Evolutionary conservation across 2,797 vertebrate species (phyloP).

Genomic region (Molothrus aeneus): DNA sequence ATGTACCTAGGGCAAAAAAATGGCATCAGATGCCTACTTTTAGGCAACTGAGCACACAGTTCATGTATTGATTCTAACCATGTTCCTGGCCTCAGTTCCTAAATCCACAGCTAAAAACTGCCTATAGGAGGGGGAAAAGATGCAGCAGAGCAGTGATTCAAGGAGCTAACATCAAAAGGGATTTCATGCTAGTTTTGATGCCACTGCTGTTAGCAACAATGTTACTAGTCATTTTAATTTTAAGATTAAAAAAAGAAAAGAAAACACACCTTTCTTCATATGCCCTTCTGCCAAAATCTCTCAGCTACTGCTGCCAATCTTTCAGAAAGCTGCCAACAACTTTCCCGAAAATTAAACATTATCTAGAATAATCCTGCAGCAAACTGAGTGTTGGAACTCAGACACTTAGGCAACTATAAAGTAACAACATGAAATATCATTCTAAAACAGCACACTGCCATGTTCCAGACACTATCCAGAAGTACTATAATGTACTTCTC

Average conservation of each 20-base stretch:
- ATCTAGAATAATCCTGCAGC: background rate
- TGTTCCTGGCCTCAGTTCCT: background rate
- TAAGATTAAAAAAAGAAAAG: background rate
- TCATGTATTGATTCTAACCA: background rate
- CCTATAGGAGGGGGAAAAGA: background rate
- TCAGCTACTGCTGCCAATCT: background rate
- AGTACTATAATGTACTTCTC: background rate
- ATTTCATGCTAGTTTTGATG: background rate
- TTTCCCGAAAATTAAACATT: background rate
- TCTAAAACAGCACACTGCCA: background rate
- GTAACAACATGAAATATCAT: background rate
- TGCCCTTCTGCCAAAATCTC: background rate
- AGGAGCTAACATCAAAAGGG: background rate
- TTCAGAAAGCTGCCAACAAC: background rate
- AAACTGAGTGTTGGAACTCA: background rate
- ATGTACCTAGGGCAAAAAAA: accelerated
- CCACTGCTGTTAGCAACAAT: background rate
- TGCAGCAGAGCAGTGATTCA: background rate
- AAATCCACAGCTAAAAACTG: background rate
- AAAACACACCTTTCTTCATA: background rate
- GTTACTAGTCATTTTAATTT: background rate
- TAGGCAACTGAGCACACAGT: background rate
- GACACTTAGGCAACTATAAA: background rate
- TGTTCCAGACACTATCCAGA: background rate
- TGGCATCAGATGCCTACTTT: background rate